Base-by-base conservation (phyloP, 2,888 invertebrate species). In the Lasioglossum leucozonium region DNA sequence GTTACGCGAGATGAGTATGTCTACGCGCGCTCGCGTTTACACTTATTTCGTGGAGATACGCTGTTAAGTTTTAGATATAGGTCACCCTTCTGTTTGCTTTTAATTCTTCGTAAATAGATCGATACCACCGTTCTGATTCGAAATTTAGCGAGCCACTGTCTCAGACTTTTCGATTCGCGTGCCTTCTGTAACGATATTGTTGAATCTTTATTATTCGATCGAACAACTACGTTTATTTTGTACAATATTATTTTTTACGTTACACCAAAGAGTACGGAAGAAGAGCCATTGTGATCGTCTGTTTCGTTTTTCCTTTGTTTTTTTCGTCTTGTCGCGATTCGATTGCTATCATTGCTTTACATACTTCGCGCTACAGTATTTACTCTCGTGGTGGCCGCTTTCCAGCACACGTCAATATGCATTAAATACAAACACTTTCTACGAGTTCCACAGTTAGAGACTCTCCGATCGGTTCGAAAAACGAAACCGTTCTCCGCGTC, bases 251-350 rank as follows among this genome's bases (percentile, higher is more conserved):
- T 76, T 72, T 83, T 71, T 58, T 65, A 72, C 55, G 67, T 55
- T 72, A 74, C 69, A 78, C 82, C 82, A 84, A 84, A 82, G 84
- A 84, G 74, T 47, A 77, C 72, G 69, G 71, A 78, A 42, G 42
- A 37, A 76, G 76, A 76, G 67, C 44, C 42, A 72, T 34, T 51
- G 72, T 42, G 74, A 75, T 84, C 44, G 71, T 82, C 42, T 40
- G 74, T 65, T 78, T 82, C 69, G 58, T 82, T 77, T 73, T n/a
- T 73, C n/a, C n/a, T 74, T 30, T 73, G 1, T 34, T 34, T 34
- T 34, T 34, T 3, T 34, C 34, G 71, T 71, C 42, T 55, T 55
- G 42, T 72, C 82, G 69, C 47, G 69, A 78, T 82, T 74, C 47
- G 55, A 73, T 81, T 69, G 13, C 69, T n/a, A 69, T 69, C 69